Evolutionary conservation across 2,797 vertebrate species (phyloP), one percentile per base, ranked within the genome.

Genomic region (Oreochromis grahami): DNA sequence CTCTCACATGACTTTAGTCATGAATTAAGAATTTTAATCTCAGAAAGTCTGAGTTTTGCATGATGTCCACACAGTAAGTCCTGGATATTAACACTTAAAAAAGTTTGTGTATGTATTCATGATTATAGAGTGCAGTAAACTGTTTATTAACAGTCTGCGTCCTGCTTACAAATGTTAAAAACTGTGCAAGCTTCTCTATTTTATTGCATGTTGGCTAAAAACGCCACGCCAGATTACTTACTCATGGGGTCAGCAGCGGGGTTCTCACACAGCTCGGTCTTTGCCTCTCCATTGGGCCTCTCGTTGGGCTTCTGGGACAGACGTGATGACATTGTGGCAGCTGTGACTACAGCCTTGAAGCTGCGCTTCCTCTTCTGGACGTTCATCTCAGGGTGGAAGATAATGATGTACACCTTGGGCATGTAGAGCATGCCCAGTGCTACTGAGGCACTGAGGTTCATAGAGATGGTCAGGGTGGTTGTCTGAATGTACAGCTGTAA

Each of bases 341-440:
- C 98, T 3, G 98, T 99, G 91, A 98, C 98, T 92, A 99, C 98
- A 0, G 98, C 98, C 96, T 99, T 99, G 97, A 99, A 99, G 96
- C 98, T 99, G 76, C 98, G 97, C 91, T 99, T 99, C 92, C 98
- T 96, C 93, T 99, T 99, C 96, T 99, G 98, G 84, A 99, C 98
- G 86, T 99, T 99, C 80, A 99, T 96, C 95, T 99, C 98, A 1
- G 98, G 98, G 94, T 99, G 98, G 96, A 99, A 98, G 96, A 99
- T 98, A 96, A 99, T 99, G 96, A 99, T 98, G 96, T 99, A 99
- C 87, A 99, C 98, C 96, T 99, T 99, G 94, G 98, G 98, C 98
- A 99, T 98, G 96, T 99, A 99, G 86, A 99, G 98, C 98, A 99
- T 99, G 92, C 98, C 98, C 94, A 99, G 97, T 83, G 98, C 98